These are phyloP conservation scores for Saturnia pavonia DNA, from an alignment of 2,888 invertebrate genomes.

Conservation along the genomic window DNA sequence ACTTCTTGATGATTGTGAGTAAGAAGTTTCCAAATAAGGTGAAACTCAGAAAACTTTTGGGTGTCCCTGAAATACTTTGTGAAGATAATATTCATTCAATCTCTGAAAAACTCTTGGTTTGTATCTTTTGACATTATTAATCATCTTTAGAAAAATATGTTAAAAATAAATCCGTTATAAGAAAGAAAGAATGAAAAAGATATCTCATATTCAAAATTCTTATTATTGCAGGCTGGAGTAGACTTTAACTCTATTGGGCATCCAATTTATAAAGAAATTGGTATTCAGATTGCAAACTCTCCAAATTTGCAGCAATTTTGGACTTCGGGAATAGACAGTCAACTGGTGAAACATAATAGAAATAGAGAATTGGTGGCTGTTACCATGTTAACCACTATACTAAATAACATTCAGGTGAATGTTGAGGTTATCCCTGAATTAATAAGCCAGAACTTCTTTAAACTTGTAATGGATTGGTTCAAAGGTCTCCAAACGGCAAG, in stretches of 20 bases:
- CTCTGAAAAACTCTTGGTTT: conserved; percentile 84
- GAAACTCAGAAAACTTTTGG: conserved; percentile 80
- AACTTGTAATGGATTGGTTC: conserved; percentile 84
- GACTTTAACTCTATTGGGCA: conserved; percentile 82
- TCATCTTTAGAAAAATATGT: neutral
- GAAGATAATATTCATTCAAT: conserved; percentile 81
- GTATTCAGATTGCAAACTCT: conserved; percentile 75
- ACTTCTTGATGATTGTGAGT: conserved; percentile 78
- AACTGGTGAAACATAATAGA: conserved; percentile 71
- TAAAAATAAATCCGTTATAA: neutral
- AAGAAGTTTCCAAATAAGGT: conserved; percentile 74
- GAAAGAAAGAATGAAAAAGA: neutral
- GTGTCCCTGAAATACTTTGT: conserved; percentile 79
- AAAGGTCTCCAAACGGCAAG: conserved; percentile 81
- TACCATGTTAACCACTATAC: conserved; percentile 81
- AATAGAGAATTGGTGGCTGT: conserved; percentile 83
- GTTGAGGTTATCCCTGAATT: conserved; percentile 77
- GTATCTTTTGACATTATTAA: conserved; percentile 29
- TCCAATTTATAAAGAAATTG: conserved; percentile 84
- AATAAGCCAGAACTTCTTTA: conserved; percentile 84
- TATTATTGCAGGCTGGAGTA: conserved; percentile 79
- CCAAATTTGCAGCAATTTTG: conserved; percentile 81
- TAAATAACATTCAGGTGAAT: conserved; percentile 74
- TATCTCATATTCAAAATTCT: neutral
- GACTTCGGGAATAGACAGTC: conserved; percentile 73